Evolutionary conservation across 2,888 invertebrate genomes (phyloP), one percentile per base, ranked within the genome.

Genomic region (Macropis europaea): DNA sequence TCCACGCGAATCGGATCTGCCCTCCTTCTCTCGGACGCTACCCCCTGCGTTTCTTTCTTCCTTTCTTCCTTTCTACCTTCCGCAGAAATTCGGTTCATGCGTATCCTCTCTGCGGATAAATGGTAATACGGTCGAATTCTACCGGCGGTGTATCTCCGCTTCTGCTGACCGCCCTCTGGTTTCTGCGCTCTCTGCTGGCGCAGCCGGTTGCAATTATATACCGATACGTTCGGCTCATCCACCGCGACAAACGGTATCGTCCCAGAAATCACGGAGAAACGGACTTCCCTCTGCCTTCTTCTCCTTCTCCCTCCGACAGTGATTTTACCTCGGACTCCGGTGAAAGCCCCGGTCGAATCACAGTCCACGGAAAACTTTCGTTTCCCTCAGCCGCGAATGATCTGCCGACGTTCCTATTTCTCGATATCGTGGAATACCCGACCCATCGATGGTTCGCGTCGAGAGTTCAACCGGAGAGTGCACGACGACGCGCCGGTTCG

Each of bases 151-250:
- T 32, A 5, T 15, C 48, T 34, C 13, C 50, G 24, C 3, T 13
- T 30, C 43, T 24, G 26, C 32, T 19, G 15, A 19, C 17, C 13
- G 22, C 40, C 59, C 17, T 56, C 43, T 68, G 40, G 26, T 22
- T 42, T 30, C 38, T 28, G 47, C 70, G 42, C 13, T 24, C 47
- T 43, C 59, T 32, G 28, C 56, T 30, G 68, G 43, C 47, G 59
- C 68, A 53, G 68, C 71, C 60, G 67, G 70, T 78, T 76, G 72
- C 74, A 81, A 81, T 81, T 81, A n/a, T n/a, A n/a, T n/a, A 81
- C 70, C 73, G 81, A 81, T 79, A 77, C 70, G 78, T 71, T 78
- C 74, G 68, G 79, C 57, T 61, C 67, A 28, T 77, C 70, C 69
- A 36, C 64, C 62, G 61, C 56, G 77, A 76, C 79, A 71, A 73